These are phyloP conservation scores for Oreotrochilus melanogaster DNA, from an alignment of 2,113 vertebrate genomes.

Conservation along the genomic window DNA sequence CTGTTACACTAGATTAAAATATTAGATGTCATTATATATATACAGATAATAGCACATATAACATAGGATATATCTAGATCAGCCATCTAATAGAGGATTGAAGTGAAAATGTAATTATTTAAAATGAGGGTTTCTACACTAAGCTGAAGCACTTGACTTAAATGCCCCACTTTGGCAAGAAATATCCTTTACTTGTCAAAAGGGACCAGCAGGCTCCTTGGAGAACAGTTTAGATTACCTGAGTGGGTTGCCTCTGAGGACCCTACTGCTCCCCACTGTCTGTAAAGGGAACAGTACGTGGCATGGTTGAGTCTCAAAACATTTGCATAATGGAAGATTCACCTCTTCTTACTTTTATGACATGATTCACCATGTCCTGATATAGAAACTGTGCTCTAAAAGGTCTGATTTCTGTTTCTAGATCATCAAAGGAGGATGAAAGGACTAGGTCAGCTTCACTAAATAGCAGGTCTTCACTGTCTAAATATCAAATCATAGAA, in stretches of 20 bases:
- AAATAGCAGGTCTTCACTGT: background rate
- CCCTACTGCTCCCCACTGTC: background rate
- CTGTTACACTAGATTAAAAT: slow-evolving; percentile 26
- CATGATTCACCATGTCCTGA: background rate
- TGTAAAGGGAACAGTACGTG: background rate
- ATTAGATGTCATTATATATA: slow-evolving; percentile 39
- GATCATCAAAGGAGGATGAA: background rate
- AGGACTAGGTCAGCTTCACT: background rate
- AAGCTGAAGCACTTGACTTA: background rate
- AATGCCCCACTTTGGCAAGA: background rate
- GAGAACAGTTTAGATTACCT: background rate
- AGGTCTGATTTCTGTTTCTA: background rate
- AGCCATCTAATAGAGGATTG: background rate
- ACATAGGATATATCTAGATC: background rate
- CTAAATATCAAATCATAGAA: background rate
- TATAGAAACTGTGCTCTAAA: background rate
- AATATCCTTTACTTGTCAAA: background rate
- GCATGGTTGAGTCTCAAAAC: background rate
- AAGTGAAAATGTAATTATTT: slow-evolving; percentile 11
- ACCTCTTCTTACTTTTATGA: background rate
- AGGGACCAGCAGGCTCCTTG: background rate
- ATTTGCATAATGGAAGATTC: background rate
- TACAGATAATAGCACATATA: background rate
- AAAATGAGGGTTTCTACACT: background rate
- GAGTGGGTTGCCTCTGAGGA: background rate